These are phyloP conservation scores for Oithona nana DNA, from an alignment of 2,888 invertebrate species.

Conservation along the genomic window DNA sequence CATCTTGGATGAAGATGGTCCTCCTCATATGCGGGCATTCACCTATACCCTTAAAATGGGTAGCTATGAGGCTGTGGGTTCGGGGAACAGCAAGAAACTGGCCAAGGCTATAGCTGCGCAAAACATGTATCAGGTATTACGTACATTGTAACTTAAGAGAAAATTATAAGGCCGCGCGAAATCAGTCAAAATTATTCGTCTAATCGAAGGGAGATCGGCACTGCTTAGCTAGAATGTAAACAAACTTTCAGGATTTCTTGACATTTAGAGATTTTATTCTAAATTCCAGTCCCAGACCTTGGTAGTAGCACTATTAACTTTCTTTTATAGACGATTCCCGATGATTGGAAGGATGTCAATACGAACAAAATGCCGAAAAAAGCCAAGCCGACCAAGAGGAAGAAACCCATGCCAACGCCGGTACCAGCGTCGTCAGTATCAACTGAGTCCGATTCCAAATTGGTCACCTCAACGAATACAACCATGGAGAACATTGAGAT, in stretches of 20 bases:
- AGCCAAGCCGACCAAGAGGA: not conserved
- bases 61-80: conserved; percentile 1
- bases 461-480: not conserved
- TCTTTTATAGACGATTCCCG: not conserved
- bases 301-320: not conserved
- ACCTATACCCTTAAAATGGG: conserved; percentile 10
- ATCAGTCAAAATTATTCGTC: too few species aligned
- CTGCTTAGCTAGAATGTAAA: too few species aligned
- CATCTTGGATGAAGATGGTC: conserved; percentile 5
- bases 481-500: not conserved
- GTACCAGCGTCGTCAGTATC: too few species aligned
- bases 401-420: not conserved
- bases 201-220: too few species aligned
- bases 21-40: conserved; percentile 6
- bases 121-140: not conserved
- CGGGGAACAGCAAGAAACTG: conserved; percentile 9
- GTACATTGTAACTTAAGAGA: too few species aligned
- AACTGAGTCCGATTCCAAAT: not conserved
- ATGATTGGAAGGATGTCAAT: conserved; percentile 5
- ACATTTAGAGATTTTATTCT: too few species aligned
- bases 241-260: too few species aligned
- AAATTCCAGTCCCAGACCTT: too few species aligned
- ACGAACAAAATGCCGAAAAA: not conserved
- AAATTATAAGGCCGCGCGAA: too few species aligned
- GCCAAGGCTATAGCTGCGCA: conserved; percentile 7